phyloP scores from a whole-genome alignment of 2,888 invertebrate genomes.

The Eristalis intricaria region DNA sequence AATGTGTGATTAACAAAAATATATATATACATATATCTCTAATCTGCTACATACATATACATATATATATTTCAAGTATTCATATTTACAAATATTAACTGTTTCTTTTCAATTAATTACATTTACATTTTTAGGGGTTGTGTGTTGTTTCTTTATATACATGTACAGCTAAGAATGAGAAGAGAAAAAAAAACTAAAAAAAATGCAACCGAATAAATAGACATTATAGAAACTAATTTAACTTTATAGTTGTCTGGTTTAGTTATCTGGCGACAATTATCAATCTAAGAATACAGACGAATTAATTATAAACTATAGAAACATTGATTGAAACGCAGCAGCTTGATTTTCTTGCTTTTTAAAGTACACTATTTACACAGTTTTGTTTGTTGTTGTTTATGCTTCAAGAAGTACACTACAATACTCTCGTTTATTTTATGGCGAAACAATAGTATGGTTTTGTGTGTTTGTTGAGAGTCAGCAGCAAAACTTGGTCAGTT shows the following conservation, averaged over 20 bases:
- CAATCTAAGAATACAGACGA: slow-evolving; percentile 26
- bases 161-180: slow-evolving; percentile 18
- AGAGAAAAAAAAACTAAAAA: slow-evolving; percentile 3
- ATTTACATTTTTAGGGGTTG: slow-evolving; percentile 12
- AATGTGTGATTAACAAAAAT: slow-evolving; percentile 53
- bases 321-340: slow-evolving; percentile 36
- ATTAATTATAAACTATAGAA: slow-evolving; percentile 39
- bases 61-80: slow-evolving; percentile 20
- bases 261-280: slow-evolving; percentile 7
- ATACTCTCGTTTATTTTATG: slow-evolving; percentile 18
- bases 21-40: slow-evolving; percentile 38
- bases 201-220: slow-evolving; percentile 59
- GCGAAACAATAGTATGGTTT: slow-evolving; percentile 22
- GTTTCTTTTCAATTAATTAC: slow-evolving; percentile 16
- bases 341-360: slow-evolving; percentile 14
- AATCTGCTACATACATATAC: slow-evolving; percentile 24
- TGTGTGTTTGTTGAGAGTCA: not conserved
- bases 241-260: slow-evolving; percentile 42
- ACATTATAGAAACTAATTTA: slow-evolving; percentile 46
- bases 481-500: not conserved
- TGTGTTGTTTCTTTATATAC: not conserved
- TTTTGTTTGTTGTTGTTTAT: not conserved
- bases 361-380: slow-evolving; percentile 50
- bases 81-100: slow-evolving; percentile 52
- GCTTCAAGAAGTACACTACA: slow-evolving; percentile 2